Evolutionary conservation across 1,140 invertebrate species (phyloP).

Genomic region (Cherax destructor): DNA sequence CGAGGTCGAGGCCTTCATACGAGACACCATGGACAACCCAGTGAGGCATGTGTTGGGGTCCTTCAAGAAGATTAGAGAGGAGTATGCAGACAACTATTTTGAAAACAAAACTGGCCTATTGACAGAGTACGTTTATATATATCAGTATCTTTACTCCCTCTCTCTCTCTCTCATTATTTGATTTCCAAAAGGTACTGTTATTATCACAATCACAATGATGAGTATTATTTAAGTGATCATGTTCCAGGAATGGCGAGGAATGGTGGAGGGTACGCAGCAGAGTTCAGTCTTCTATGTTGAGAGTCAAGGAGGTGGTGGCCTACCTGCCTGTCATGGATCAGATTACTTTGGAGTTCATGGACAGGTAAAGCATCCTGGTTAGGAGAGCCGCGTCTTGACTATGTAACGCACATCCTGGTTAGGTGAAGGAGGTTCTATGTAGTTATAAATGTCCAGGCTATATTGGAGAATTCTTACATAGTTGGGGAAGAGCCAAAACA

Average conservation of each 20-base stretch:
- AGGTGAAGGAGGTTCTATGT: too few relatives aligned
- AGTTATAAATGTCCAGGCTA: too few relatives aligned
- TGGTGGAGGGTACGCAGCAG: conserved; percentile 42
- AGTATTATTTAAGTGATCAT: too few relatives aligned
- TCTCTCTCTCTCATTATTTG: too few relatives aligned
- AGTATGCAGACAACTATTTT: conserved; percentile 27
- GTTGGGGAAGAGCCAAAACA: too few relatives aligned
- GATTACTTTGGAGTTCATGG: conserved; percentile 25
- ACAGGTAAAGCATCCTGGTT: conserved; percentile 11
- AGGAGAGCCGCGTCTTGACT: not conserved
- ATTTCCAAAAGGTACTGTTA: too few relatives aligned
- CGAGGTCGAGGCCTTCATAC: conserved; percentile 4
- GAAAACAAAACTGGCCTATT: conserved; percentile 25
- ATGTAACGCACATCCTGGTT: too few relatives aligned
- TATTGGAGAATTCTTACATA: too few relatives aligned
- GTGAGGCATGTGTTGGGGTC: conserved; percentile 29
- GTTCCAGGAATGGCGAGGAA: conserved; percentile 43
- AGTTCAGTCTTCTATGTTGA: conserved; percentile 45
- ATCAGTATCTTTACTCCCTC: not conserved
- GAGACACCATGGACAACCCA: conserved; percentile 50
- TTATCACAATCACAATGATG: too few relatives aligned
- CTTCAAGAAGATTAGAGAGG: conserved; percentile 2
- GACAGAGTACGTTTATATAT: not conserved
- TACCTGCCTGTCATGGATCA: conserved; percentile 37
- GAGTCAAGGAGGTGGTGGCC: conserved; percentile 3